Conservation (phyloP, 2,888 invertebrate genomes). For the Ormyrus rosae region DNA sequence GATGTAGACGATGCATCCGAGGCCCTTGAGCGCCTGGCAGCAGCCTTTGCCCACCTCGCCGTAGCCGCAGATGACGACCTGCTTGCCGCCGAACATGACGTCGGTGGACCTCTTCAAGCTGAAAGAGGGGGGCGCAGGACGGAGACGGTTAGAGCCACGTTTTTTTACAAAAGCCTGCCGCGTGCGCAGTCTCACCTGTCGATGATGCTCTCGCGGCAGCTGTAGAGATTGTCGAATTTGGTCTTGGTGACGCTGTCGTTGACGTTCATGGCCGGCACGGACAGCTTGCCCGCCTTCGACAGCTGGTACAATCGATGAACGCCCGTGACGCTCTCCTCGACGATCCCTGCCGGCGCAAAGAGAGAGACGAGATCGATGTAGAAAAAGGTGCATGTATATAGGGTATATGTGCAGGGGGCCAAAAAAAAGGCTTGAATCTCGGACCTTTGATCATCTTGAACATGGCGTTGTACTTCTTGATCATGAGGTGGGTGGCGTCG, state of each 20-base stretch:
- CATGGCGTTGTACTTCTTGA: constrained; percentile 95
- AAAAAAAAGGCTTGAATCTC: neutral
- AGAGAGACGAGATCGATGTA: constrained; percentile 50
- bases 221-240: constrained; percentile 97
- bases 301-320: constrained; percentile 97
- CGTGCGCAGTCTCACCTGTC: constrained; percentile 80
- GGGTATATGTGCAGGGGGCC: too few relatives aligned
- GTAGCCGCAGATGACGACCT: constrained; percentile 96
- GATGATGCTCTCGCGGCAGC: constrained; percentile 94
- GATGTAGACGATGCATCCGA: constrained; percentile 94
- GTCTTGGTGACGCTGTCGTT: constrained; percentile 99
- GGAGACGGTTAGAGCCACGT: neutral
- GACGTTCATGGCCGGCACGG: constrained; percentile 98
- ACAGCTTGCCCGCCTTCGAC: constrained; percentile 94
- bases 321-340: constrained; percentile 98
- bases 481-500: constrained; percentile 96
- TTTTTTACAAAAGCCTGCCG: neutral
- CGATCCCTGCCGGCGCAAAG: constrained; percentile 83
- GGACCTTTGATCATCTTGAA: constrained; percentile 93
- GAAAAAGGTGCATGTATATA: too few relatives aligned
- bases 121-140: neutral
- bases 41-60: constrained; percentile 99
- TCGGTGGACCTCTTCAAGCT: constrained; percentile 93
- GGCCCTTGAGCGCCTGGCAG: constrained; percentile 94
- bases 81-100: constrained; percentile 98